These are phyloP conservation scores for Pangasius mekongensis DNA, from an alignment of 2,797 vertebrate species.

Conservation along the genomic window DNA sequence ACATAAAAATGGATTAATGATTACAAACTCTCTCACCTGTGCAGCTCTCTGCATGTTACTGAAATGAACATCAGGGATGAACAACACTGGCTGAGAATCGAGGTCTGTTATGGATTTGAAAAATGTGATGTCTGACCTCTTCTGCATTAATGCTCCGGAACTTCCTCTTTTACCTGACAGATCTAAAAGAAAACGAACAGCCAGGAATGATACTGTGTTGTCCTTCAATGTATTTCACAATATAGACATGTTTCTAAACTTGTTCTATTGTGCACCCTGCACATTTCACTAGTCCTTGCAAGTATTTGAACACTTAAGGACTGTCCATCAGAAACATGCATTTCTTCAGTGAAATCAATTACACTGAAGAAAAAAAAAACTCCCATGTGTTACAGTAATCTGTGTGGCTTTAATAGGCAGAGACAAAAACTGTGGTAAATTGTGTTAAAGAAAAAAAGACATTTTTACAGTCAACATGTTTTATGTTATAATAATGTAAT, in stretches of 20 bases:
- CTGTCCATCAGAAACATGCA: not conserved
- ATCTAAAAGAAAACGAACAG: not conserved
- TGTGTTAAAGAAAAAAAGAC: not conserved
- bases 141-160: slow-evolving; percentile 73
- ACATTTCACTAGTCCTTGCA: not conserved
- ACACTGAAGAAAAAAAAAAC: not conserved
- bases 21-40: slow-evolving; percentile 78
- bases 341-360: not conserved
- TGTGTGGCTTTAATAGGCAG: not conserved
- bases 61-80: slow-evolving; percentile 97
- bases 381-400: not conserved
- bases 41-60: slow-evolving; percentile 94
- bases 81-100: slow-evolving; percentile 94
- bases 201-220: not conserved
- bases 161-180: slow-evolving; percentile 72
- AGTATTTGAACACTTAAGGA: not conserved
- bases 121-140: slow-evolving; percentile 89
- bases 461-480: not conserved
- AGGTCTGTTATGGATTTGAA: slow-evolving; percentile 94
- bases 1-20: slow-evolving; percentile 1
- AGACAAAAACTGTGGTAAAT: not conserved
- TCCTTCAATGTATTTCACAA: not conserved
- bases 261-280: not conserved
- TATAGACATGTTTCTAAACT: not conserved
- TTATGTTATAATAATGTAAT: not conserved